Evolutionary conservation across 2,888 invertebrate genomes (phyloP).

Genomic region (Meteorus cinctellus): DNA sequence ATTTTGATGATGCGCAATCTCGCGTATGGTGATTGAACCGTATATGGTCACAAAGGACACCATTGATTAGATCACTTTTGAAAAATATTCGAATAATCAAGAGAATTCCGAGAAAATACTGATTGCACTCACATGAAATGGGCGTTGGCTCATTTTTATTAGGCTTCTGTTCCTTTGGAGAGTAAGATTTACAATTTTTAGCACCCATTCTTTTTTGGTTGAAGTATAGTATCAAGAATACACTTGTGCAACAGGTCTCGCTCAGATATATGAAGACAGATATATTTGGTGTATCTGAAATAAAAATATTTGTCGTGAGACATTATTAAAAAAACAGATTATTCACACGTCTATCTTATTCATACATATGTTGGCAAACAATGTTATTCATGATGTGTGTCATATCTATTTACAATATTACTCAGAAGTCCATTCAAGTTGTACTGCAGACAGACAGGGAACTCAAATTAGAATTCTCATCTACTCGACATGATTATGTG

Average conservation of each 20-base stretch:
- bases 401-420: slow-evolving; percentile 3
- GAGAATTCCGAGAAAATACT: neutral
- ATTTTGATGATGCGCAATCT: slow-evolving; percentile 29
- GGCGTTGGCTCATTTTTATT: slow-evolving; percentile 43
- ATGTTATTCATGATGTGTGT: neutral
- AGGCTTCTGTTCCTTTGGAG: slow-evolving; percentile 55
- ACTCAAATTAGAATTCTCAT: too few relatives aligned
- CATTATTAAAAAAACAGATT: neutral
- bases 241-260: slow-evolving; percentile 37
- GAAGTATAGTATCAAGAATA: slow-evolving; percentile 10
- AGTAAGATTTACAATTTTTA: slow-evolving; percentile 61
- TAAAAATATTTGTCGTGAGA: neutral
- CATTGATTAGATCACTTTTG: neutral
- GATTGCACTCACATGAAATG: slow-evolving; percentile 7
- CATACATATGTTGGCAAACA: neutral
- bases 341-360: neutral
- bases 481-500: too few relatives aligned
- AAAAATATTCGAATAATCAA: neutral
- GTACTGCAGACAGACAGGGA: too few relatives aligned
- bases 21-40: neutral
- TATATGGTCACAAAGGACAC: neutral
- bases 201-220: slow-evolving; percentile 54
- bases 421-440: neutral
- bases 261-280: neutral
- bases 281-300: neutral